Percentiles rank a stretch among this genome's conserved stretches.
phyloP scores from a whole-genome alignment of 2,888 invertebrate species.

The Apotomis capreana region DNA sequence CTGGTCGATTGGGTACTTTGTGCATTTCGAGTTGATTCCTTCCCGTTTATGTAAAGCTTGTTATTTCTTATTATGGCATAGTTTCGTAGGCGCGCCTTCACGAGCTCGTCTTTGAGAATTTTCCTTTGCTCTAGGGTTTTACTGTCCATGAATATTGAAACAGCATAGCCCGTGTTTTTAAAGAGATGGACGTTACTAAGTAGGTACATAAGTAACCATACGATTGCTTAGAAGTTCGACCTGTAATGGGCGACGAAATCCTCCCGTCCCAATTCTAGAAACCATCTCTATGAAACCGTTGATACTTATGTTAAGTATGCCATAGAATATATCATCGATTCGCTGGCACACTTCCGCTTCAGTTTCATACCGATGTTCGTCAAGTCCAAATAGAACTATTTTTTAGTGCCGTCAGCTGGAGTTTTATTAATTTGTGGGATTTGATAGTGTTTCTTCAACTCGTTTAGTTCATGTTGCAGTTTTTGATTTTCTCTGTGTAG shows the following conservation, averaged over 20 bases:
- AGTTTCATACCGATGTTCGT: conserved; percentile 2
- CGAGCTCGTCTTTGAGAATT: neutral
- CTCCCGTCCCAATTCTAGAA: neutral
- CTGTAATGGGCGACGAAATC: neutral
- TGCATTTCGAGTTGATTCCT: no score
- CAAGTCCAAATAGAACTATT: neutral
- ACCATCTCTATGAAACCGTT: conserved; percentile 5
- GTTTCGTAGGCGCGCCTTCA: neutral
- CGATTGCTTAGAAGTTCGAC: conserved; percentile 3
- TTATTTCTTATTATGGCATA: no score
- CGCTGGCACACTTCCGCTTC: neutral
- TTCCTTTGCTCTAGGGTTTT: neutral
- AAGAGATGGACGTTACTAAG: neutral
- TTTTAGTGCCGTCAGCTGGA: no score
- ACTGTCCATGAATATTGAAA: neutral
- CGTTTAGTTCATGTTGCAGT: neutral
- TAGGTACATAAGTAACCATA: neutral
- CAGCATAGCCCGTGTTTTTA: neutral
- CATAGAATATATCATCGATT: neutral
- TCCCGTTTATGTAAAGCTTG: no score
- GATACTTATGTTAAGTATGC: neutral
- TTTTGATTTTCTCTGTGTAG: neutral
- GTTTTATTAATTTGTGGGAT: neutral
- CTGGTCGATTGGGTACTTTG: no score
- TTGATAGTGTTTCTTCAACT: neutral